These are phyloP conservation scores for Apostichopus californicus DNA, from an alignment of 35 echinoderm and acorn worm species.

Conservation along the genomic window DNA sequence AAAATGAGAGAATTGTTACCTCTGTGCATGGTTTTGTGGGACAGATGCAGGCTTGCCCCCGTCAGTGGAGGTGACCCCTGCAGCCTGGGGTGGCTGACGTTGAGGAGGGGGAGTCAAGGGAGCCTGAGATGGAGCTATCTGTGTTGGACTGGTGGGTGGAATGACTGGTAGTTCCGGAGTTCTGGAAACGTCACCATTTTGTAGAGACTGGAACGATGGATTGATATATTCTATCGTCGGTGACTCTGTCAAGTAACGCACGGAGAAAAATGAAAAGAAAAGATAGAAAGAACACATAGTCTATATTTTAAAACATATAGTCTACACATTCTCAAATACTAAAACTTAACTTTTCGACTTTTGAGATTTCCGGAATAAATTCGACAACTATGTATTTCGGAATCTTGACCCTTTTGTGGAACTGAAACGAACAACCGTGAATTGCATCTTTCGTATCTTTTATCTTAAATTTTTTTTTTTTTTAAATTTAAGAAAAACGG, in stretches of 20 bases:
- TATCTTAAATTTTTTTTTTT: too few species aligned
- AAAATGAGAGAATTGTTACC: background rate
- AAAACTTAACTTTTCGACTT: too few species aligned
- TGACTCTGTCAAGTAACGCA: background rate
- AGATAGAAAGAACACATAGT: too few species aligned
- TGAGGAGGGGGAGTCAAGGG: background rate
- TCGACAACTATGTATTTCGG: too few species aligned
- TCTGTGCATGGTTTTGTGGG: constrained; percentile 15
- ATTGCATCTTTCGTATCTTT: too few species aligned
- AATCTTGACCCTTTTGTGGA: too few species aligned
- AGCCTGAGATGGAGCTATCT: background rate
- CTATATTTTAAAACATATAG: too few species aligned
- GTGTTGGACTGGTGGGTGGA: background rate
- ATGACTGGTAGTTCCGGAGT: background rate
- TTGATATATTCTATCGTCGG: constrained; percentile 5
- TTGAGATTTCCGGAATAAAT: too few species aligned
- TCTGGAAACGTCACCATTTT: constrained; percentile 20
- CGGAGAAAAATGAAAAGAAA: too few species aligned
- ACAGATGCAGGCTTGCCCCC: background rate
- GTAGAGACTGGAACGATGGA: background rate
- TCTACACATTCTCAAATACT: too few species aligned
- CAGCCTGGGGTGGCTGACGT: background rate
- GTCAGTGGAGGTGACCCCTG: background rate
- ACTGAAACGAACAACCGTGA: too few species aligned
- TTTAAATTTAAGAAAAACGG: too few species aligned